phyloP scores from a whole-genome alignment of 2,113 vertebrate species.

The Hippocampus barbouri region DNA sequence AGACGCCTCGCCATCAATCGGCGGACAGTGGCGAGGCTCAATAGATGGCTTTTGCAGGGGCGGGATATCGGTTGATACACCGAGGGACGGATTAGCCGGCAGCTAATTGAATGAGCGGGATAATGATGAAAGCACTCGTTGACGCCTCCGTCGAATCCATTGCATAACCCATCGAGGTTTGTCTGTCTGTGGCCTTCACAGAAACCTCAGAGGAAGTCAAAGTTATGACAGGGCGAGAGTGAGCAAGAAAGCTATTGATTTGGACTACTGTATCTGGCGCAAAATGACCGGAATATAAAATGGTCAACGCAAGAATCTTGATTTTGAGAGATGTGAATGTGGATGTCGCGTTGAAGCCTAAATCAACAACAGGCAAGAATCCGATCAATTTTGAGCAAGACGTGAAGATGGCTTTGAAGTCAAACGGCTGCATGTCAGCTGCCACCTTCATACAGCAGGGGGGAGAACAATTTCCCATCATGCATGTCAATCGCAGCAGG shows the following conservation, averaged over 20 bases:
- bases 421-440: not conserved
- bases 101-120: not conserved
- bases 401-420: not conserved
- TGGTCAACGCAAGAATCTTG: too few species aligned
- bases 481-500: conserved; percentile 31
- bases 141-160: not conserved
- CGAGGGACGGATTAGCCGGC: not conserved
- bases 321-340: too few species aligned
- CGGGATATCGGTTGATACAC: not conserved
- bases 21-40: not conserved
- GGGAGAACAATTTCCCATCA: conserved; percentile 9
- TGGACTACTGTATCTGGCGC: not conserved
- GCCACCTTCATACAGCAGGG: not conserved
- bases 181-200: not conserved
- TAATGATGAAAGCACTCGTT: not conserved
- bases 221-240: not conserved
- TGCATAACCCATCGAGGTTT: not conserved
- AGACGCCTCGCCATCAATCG: not conserved
- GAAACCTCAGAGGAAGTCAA: not conserved
- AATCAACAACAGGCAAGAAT: too few species aligned
- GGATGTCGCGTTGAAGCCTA: too few species aligned
- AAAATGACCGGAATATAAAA: too few species aligned
- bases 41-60: not conserved
- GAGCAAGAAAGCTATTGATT: not conserved
- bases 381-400: too few species aligned